Percentiles rank a stretch among this genome's conserved stretches.
Conservation (phyloP, 2,888 invertebrate genomes). For the Nudaria mundana region DNA sequence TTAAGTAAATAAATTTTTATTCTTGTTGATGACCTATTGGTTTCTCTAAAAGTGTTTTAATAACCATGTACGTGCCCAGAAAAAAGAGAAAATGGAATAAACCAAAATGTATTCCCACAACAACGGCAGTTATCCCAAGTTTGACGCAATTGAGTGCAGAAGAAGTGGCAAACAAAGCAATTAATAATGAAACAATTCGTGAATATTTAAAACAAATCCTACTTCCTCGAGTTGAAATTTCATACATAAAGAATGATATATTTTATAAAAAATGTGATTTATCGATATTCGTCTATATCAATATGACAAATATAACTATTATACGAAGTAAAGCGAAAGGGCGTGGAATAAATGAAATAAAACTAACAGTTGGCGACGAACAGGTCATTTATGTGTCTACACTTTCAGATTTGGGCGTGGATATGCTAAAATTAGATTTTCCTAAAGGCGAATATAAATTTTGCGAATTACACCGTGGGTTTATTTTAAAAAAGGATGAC, state of each 20-base stretch:
- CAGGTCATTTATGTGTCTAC: background rate
- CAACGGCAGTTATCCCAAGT: background rate
- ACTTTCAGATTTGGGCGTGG: background rate
- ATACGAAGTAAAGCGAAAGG: background rate
- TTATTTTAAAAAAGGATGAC: background rate
- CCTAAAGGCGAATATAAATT: background rate
- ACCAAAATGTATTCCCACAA: too few species aligned
- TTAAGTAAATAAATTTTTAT: too few species aligned
- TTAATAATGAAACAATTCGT: background rate
- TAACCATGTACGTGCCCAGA: too few species aligned
- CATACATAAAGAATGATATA: background rate
- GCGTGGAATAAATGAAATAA: background rate
- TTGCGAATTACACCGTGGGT: background rate
- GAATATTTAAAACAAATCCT: background rate
- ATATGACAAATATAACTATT: background rate
- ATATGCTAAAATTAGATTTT: background rate
- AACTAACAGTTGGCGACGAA: background rate
- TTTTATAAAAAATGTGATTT: background rate
- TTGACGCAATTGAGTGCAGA: background rate
- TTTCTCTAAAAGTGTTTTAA: too few species aligned
- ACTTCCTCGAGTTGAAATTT: background rate
- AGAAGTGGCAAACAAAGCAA: background rate
- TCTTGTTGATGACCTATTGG: too few species aligned
- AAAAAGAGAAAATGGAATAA: too few species aligned
- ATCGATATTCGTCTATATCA: background rate